These are phyloP conservation scores for Oligia latruncula DNA, from an alignment of 2,888 invertebrate genomes.

Conservation along the genomic window DNA sequence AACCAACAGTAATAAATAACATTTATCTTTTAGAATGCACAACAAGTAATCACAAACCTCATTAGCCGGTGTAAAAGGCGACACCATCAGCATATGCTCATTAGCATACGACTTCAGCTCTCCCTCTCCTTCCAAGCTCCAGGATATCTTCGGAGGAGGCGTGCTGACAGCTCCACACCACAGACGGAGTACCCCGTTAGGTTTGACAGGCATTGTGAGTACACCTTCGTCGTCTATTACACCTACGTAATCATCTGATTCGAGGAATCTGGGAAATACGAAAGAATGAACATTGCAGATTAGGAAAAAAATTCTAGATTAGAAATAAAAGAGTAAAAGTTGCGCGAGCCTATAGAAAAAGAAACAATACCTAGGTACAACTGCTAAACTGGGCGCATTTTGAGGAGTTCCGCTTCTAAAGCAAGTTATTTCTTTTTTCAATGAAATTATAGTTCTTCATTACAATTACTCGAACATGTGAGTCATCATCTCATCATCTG, in stretches of 20 bases:
- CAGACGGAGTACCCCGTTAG: slow-evolving; percentile 86
- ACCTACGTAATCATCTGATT: slow-evolving; percentile 84
- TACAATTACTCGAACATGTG: too few relatives aligned
- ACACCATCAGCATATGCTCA: slow-evolving; percentile 82
- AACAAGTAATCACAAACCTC: slow-evolving; percentile 78
- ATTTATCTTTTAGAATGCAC: background rate
- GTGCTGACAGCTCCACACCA: slow-evolving; percentile 92
- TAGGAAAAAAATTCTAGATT: too few relatives aligned
- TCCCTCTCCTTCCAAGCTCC: slow-evolving; percentile 88
- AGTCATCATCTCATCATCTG: too few relatives aligned
- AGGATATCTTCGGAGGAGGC: slow-evolving; percentile 91
- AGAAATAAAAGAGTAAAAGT: too few relatives aligned
- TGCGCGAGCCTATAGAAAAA: too few relatives aligned
- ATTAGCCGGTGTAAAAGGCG: slow-evolving; percentile 80
- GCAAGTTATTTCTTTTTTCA: too few relatives aligned
- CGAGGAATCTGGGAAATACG: slow-evolving; percentile 77
- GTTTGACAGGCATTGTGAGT: slow-evolving; percentile 77
- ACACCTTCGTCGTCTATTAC: slow-evolving; percentile 79
- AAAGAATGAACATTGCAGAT: too few relatives aligned
- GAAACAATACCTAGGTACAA: too few relatives aligned
- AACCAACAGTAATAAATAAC: background rate
- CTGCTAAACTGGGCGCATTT: too few relatives aligned
- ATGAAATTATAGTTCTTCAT: too few relatives aligned
- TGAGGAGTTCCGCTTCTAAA: too few relatives aligned
- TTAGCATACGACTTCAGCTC: slow-evolving; percentile 81